phyloP scores from a whole-genome alignment of 2,797 vertebrate species.

The Numenius phaeopus region DNA sequence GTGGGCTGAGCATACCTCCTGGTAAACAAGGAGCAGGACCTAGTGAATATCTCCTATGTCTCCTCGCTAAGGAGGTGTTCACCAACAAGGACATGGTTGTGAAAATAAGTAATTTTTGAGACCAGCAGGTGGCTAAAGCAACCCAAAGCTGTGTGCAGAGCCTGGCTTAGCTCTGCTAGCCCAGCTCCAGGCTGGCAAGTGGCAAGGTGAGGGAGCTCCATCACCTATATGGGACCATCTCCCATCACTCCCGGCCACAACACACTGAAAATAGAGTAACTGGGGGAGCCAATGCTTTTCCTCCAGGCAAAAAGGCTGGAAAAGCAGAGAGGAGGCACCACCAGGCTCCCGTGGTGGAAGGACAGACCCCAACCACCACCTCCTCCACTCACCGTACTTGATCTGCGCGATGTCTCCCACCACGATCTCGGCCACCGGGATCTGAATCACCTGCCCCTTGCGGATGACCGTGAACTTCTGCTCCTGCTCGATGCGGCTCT shows the following conservation, averaged over 20 bases:
- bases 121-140: background rate
- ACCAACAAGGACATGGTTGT: background rate
- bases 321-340: background rate
- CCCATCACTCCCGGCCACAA: fast-evolving
- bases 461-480: slow-evolving; percentile 97
- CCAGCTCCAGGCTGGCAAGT: background rate
- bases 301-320: background rate
- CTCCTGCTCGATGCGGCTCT: slow-evolving; percentile 96
- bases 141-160: background rate
- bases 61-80: background rate
- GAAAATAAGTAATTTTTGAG: background rate
- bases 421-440: slow-evolving; percentile 95
- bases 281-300: fast-evolving
- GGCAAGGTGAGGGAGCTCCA: background rate
- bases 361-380: fast-evolving
- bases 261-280: fast-evolving
- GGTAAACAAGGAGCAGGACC: background rate
- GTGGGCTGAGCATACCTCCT: background rate
- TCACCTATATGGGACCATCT: fast-evolving
- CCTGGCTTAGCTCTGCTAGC: background rate
- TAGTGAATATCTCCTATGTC: background rate
- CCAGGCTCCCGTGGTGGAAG: background rate
- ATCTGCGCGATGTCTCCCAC: slow-evolving; percentile 97
- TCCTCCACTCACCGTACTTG: slow-evolving; percentile 90
- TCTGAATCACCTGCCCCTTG: slow-evolving; percentile 97